Conservation (phyloP, 2,113 vertebrate species). For the Microcebus jonahi region DNA sequence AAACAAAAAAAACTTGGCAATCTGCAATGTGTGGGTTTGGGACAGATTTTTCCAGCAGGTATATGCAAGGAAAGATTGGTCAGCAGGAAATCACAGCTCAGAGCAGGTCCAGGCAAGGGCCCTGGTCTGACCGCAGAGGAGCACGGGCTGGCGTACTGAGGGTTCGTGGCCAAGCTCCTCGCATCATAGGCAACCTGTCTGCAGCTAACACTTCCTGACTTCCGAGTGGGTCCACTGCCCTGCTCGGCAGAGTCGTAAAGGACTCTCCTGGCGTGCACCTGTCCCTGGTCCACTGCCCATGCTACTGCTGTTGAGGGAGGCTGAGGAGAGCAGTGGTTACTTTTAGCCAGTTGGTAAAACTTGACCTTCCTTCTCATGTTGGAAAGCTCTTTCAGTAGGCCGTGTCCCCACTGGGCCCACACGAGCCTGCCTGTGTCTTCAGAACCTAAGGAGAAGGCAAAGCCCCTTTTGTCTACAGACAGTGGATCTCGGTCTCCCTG, state of each 20-base stretch:
- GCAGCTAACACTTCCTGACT: not conserved
- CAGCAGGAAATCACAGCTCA: not conserved
- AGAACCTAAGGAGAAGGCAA: not conserved
- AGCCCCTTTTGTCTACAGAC: not conserved
- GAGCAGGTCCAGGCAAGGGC: not conserved
- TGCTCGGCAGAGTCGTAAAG: not conserved
- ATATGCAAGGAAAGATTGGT: not conserved
- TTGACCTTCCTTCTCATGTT: not conserved
- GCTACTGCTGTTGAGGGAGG: not conserved
- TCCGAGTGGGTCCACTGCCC: not conserved
- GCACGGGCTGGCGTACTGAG: fast-evolving
- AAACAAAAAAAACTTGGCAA: not conserved
- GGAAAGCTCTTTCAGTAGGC: not conserved
- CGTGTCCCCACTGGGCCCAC: not conserved
- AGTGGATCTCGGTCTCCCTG: not conserved
- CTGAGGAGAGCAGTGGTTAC: not conserved
- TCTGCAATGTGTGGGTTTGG: not conserved
- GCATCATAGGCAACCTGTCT: not conserved
- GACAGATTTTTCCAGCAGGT: constrained; percentile 28
- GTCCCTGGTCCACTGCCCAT: not conserved
- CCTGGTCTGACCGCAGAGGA: too few species aligned
- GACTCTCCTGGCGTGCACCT: not conserved
- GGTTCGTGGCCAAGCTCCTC: not conserved
- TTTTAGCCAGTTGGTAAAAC: not conserved
- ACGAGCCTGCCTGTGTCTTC: not conserved